Evolutionary conservation across 2,797 vertebrate genomes (phyloP), one percentile per base, ranked within the genome.

Genomic region (Hyperoplus immaculatus): DNA sequence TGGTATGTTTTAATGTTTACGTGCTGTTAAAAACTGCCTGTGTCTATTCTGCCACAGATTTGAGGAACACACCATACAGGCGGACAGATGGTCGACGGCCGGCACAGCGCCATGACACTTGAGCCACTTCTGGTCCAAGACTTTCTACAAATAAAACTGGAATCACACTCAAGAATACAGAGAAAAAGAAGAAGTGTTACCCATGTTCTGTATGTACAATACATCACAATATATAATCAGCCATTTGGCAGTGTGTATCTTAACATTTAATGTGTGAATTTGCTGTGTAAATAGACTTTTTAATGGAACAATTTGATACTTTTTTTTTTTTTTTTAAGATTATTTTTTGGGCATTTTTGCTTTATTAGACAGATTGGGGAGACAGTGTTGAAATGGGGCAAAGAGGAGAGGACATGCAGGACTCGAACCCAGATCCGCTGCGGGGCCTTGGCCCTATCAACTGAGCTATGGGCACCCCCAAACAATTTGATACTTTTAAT

Each of bases 31-130:
- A 70, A 61, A 7, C 1, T 2, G 1, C 16, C 4, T 66, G 21
- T 69, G 39, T 66, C 61, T 60, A 6, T 60, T 75, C 18, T 58
- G 36, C 47, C 0, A 45, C 77, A 99, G 98, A 97, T 88, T 89
- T 99, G 82, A 96, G 97, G 85, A 99, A 96, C 87, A 91, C 97
- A 54, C 98, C 98, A 0, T 99, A 95, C 91, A 96, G 98, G 70
- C 95, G 97, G 0, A 81, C 93, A 6, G 97, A 99, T 54, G 96
- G 95, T 6, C 93, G 95, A 2, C 88, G 95, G 84, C 60, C 96
- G 87, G 54, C 93, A 69, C 93, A 96, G 94, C 75, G 96, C 77
- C 91, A 97, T 93, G 94, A 96, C 54, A 85, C 90, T 75, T 95
- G 82, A 94, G 41, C n/a, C 38, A 18, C 64, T 42, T 80, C 69